A percentile compares a stretch with the other conserved stretches of the same genome.
These are phyloP conservation scores for Tolypeutes matacus DNA, from an alignment of 2,797 vertebrate genomes.

Conservation along the genomic window DNA sequence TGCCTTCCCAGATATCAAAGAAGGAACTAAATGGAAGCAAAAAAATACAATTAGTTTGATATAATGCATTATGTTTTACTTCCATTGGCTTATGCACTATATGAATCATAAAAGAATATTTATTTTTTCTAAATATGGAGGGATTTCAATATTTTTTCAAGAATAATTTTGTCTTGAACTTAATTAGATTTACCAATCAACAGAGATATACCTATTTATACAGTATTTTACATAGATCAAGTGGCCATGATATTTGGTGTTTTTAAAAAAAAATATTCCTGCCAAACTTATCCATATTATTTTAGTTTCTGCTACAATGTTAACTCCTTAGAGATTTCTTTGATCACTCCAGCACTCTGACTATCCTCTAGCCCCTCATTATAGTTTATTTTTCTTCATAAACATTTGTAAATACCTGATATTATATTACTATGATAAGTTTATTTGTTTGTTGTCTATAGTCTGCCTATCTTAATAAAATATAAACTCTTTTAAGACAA, in stretches of 20 bases:
- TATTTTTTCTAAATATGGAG: background rate
- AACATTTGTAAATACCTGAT: background rate
- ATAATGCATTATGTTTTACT: background rate
- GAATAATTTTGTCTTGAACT: background rate
- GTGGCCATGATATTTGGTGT: background rate
- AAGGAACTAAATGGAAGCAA: background rate
- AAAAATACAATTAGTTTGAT: background rate
- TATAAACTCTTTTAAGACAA: background rate
- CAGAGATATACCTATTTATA: background rate
- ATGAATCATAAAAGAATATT: background rate
- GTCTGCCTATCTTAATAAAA: background rate
- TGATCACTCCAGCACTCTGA: background rate
- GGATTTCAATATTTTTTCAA: background rate
- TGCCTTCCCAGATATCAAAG: background rate
- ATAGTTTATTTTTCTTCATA: constrained; percentile 14
- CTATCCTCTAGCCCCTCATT: background rate
- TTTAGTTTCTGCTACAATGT: background rate
- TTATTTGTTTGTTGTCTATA: background rate
- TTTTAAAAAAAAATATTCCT: background rate
- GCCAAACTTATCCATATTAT: background rate
- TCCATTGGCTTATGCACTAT: background rate
- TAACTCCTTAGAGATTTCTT: background rate
- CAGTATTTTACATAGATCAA: background rate
- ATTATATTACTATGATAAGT: background rate
- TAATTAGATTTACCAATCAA: background rate